These are phyloP conservation scores for Tribolium castaneum DNA, from an alignment of 1,140 invertebrate genomes.

Conservation along the genomic window DNA sequence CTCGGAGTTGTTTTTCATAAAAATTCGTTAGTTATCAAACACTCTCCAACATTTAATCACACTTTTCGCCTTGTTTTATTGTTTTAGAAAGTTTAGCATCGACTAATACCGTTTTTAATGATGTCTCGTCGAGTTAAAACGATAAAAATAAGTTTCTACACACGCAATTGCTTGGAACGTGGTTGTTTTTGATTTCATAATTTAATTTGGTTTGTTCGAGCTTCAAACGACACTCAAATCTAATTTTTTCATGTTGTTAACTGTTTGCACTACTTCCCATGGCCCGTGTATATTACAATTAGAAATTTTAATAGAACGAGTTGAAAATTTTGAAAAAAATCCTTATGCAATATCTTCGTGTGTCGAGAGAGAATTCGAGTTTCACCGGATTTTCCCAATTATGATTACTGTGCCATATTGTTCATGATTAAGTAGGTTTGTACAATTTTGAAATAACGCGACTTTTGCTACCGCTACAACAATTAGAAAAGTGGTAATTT, in stretches of 20 bases:
- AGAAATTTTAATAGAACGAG: too few species aligned
- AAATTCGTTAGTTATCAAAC: background rate
- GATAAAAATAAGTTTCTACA: background rate
- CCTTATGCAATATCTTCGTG: background rate
- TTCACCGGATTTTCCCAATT: constrained; percentile 9
- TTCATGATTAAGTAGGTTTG: background rate
- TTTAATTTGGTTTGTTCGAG: background rate
- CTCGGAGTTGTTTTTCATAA: background rate
- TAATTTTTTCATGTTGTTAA: too few species aligned
- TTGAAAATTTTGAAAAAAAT: background rate
- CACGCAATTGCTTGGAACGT: too few species aligned
- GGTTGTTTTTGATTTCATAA: too few species aligned
- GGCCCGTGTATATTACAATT: too few species aligned
- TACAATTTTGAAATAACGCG: background rate
- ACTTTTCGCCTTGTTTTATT: background rate
- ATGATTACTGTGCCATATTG: background rate
- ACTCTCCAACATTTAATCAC: background rate
- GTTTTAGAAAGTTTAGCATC: background rate
- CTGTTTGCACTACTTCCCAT: too few species aligned
- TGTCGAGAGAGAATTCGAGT: background rate
- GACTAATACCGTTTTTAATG: background rate
- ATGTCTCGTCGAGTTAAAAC: background rate
- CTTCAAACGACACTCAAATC: too few species aligned
- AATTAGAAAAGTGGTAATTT: too few species aligned
- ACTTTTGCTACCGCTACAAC: background rate